Percentiles rank a stretch among this genome's conserved stretches.
These are phyloP conservation scores for Acrobasis repandana DNA, from an alignment of 2,888 invertebrate species.

Conservation along the genomic window DNA sequence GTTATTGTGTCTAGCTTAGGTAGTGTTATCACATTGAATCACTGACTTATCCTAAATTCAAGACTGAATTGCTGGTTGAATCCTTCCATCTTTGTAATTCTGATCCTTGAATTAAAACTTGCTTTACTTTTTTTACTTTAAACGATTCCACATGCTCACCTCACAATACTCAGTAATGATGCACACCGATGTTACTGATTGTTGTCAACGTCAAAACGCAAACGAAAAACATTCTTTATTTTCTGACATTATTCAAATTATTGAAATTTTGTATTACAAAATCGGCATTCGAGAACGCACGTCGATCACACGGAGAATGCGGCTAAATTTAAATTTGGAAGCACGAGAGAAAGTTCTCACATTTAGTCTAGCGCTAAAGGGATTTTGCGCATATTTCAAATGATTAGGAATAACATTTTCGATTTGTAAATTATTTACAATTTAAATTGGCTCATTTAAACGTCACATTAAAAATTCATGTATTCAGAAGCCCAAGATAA, in stretches of 20 bases:
- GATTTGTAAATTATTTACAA: conserved; percentile 9
- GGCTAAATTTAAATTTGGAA: conserved; percentile 51
- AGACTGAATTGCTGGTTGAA: too few relatives aligned
- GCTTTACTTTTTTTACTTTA: neutral
- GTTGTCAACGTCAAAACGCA: neutral
- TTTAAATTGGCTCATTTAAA: conserved; percentile 1
- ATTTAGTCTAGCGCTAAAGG: conserved; percentile 49
- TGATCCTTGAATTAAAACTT: too few relatives aligned
- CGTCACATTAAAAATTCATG: conserved; percentile 4
- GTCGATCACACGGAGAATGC: conserved; percentile 24
- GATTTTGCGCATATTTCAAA: conserved; percentile 32
- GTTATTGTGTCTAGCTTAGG: too few relatives aligned
- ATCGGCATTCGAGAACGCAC: conserved; percentile 29
- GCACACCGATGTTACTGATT: neutral
- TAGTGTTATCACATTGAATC: too few relatives aligned
- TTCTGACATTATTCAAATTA: conserved; percentile 18
- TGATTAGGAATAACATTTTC: conserved; percentile 25
- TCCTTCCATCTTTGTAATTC: too few relatives aligned
- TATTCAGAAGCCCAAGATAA: conserved; percentile 2
- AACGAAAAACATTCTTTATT: neutral
- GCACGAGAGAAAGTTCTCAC: conserved; percentile 63
- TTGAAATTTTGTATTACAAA: conserved; percentile 14
- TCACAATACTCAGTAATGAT: conserved; percentile 7
- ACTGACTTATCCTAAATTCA: too few relatives aligned
- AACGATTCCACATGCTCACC: neutral